Evolutionary conservation across 1,140 invertebrate species (phyloP), one percentile per base, ranked within the genome.

Genomic region (Temnothorax curvispinosus): DNA sequence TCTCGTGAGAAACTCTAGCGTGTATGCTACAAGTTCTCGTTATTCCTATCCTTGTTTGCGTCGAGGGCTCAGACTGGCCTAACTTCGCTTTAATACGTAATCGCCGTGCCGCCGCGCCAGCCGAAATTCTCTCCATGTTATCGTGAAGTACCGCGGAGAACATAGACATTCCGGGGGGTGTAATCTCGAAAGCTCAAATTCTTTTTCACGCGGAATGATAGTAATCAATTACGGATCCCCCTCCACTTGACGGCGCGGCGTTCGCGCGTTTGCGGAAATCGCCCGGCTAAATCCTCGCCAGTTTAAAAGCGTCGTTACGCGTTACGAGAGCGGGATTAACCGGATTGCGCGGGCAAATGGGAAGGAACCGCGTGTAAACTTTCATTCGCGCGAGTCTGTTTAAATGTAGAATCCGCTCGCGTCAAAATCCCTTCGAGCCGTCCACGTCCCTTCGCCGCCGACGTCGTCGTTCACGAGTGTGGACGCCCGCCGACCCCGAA

Each of bases 1-100:
- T 74, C 82, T 77, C 58, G 82, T 77, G 82, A 85, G 82, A 54
- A 78, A 85, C 60, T 77, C 56, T 54, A 85, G 35, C 41, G 35
- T 85, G 35, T 54, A 47, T 54, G 56, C 47, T 67, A 64, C 35
- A 85, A 85, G 21, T 85, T 85, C 74, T 54, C 62, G 74, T 78
- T 85, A 77, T 64, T 54, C 35, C 35, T 50, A 41, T 64, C 60
- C 58, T 67, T 27, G 74, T 21, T 64, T 41, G 44, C n/a, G 58
- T 47, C 27, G 27, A 27, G 27, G 15, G 60, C 38, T 71, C 65
- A 44, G 7, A 11, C 32, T n/a, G 32, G 41, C 54, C 69, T 50
- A 75, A 74, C 41, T 74, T 5, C 9, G 67, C 27, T 84, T 75
- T 84, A 60, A 74, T 75, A 38, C 13, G 41, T 74, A 84, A 58